Percentiles rank a stretch among this genome's conserved stretches.
These are phyloP conservation scores for Garra rufa DNA, from an alignment of 2,113 vertebrate species.

Conservation along the genomic window DNA sequence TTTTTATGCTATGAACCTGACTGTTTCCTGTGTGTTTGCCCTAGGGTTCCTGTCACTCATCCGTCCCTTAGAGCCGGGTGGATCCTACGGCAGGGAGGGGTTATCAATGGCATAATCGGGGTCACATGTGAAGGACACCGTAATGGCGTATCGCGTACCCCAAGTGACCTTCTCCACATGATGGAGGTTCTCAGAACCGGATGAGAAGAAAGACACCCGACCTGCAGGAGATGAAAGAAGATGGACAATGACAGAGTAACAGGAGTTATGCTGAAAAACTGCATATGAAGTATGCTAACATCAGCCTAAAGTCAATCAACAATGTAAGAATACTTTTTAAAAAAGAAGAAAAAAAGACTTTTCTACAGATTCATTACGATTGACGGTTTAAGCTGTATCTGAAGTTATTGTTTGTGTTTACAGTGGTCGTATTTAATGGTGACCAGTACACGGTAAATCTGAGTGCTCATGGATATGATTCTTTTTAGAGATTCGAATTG, in stretches of 20 bases:
- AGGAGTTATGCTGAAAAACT: slow-evolving; percentile 19
- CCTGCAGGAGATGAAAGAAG: slow-evolving; percentile 74
- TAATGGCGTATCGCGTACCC: slow-evolving; percentile 95
- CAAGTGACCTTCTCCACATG: slow-evolving; percentile 91
- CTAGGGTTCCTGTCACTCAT: slow-evolving; percentile 61
- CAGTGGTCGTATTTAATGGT: neutral
- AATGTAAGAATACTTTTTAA: neutral
- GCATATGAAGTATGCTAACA: neutral
- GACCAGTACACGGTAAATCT: neutral
- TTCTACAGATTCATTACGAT: slow-evolving; percentile 15
- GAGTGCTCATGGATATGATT: neutral
- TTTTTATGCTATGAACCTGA: neutral
- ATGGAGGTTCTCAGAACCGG: slow-evolving; percentile 95
- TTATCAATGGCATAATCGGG: slow-evolving; percentile 84
- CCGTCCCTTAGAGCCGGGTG: neutral
- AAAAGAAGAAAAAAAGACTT: too few relatives aligned
- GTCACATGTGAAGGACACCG: slow-evolving; percentile 95
- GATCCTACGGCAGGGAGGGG: slow-evolving; percentile 74
- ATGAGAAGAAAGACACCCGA: slow-evolving; percentile 95
- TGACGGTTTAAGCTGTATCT: neutral
- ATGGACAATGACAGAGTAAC: neutral
- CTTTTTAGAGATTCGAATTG: too few relatives aligned
- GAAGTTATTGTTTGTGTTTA: slow-evolving; percentile 12
- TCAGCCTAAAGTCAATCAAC: slow-evolving; percentile 24
- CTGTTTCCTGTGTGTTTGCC: slow-evolving; percentile 7